These are phyloP conservation scores for Cheilinus undulatus DNA, from an alignment of 2,113 vertebrate species.

Conservation along the genomic window DNA sequence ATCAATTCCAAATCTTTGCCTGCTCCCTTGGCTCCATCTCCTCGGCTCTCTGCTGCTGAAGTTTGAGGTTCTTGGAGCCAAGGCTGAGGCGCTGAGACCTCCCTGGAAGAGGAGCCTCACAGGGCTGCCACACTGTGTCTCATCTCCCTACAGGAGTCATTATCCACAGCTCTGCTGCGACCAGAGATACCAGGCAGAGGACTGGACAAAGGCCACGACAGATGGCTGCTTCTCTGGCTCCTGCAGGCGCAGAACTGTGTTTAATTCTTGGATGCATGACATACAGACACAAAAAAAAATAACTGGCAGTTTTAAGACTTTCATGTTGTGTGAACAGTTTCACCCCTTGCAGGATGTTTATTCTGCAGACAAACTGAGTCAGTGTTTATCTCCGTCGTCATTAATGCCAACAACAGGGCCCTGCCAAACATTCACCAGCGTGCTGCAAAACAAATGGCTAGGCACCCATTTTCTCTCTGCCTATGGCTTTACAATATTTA, in stretches of 20 bases:
- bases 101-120: slow-evolving; percentile 40
- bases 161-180: slow-evolving; percentile 45
- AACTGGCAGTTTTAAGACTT: slow-evolving; percentile 13
- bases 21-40: background rate
- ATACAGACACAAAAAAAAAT: background rate
- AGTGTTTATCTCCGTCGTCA: slow-evolving; percentile 21
- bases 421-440: background rate
- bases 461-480: background rate
- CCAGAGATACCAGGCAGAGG: slow-evolving; percentile 28
- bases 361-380: slow-evolving; percentile 28
- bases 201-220: slow-evolving; percentile 52
- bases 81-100: slow-evolving; percentile 26
- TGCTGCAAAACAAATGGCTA: slow-evolving; percentile 10
- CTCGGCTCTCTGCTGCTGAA: slow-evolving; percentile 21
- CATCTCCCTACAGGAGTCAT: slow-evolving; percentile 57
- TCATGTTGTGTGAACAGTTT: slow-evolving; percentile 27
- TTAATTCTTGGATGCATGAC: slow-evolving; percentile 17
- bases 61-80: slow-evolving; percentile 14
- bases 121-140: slow-evolving; percentile 29
- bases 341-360: slow-evolving; percentile 20
- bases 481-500: background rate
- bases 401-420: slow-evolving; percentile 1
- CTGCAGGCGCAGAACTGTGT: slow-evolving; percentile 15
- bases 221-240: slow-evolving; percentile 44
- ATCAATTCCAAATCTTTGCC: slow-evolving; percentile 9